Conservation (phyloP, 30 jellyfish, hydroid and myxozoan species). For the Cassiopea xamachana region DNA sequence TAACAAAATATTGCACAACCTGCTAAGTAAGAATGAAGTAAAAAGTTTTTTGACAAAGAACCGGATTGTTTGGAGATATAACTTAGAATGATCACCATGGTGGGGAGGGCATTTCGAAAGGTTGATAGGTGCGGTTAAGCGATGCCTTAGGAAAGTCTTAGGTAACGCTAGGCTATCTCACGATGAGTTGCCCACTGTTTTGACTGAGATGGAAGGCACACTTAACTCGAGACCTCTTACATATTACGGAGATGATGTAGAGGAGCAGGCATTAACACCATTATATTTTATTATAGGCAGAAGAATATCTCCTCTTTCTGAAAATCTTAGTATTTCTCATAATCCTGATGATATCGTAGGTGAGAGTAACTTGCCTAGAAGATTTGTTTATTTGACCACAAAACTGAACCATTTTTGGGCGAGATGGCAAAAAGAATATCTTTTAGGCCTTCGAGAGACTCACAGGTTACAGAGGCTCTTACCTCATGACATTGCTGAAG, state of each 20-base stretch:
- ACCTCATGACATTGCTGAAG: slow-evolving; percentile 2
- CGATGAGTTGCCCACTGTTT: slow-evolving; percentile 6
- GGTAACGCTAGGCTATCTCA: slow-evolving; percentile 35
- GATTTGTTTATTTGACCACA: slow-evolving; percentile 6
- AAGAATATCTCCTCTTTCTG: slow-evolving; percentile 16
- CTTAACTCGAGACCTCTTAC: slow-evolving; percentile 41
- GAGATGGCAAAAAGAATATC: slow-evolving; percentile 58
- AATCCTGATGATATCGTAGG: neutral
- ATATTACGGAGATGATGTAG: slow-evolving; percentile 1
- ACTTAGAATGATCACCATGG: slow-evolving; percentile 58
- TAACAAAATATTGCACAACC: neutral
- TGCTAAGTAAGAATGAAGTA: neutral
- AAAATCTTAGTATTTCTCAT: neutral
- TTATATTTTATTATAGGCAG: slow-evolving; percentile 37
- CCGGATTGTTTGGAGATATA: slow-evolving; percentile 20
- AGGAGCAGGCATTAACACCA: slow-evolving; percentile 45
- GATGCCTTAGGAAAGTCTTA: slow-evolving; percentile 28
- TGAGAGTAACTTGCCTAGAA: neutral
- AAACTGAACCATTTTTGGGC: slow-evolving; percentile 36
- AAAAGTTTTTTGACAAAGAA: neutral
- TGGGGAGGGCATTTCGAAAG: slow-evolving; percentile 71
- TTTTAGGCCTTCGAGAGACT: slow-evolving; percentile 34
- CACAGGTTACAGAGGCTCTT: neutral
- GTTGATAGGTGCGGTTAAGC: slow-evolving; percentile 51
- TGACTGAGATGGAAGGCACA: slow-evolving; percentile 33